Percentiles rank a stretch among this genome's conserved stretches.
phyloP scores from a whole-genome alignment of 2,797 vertebrate genomes.

The Artibeus lituratus region DNA sequence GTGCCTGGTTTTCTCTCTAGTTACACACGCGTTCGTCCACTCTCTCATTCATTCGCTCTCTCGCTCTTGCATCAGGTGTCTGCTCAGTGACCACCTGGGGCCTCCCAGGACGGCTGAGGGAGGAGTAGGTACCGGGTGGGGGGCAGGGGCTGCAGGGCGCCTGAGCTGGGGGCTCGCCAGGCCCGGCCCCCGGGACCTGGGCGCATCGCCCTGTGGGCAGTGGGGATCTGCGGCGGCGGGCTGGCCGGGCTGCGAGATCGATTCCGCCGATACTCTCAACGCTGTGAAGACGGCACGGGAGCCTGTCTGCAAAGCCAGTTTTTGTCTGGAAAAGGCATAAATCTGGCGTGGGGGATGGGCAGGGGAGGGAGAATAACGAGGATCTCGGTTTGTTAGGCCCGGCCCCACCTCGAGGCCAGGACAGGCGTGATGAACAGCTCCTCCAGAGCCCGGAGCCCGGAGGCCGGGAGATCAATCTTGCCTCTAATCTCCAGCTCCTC shows the following conservation, averaged over 20 bases:
- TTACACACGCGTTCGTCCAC: accelerated
- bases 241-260: accelerated
- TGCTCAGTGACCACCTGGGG: accelerated
- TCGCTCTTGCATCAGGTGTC: accelerated
- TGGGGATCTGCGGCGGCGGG: accelerated
- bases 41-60: not conserved
- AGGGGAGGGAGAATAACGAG: not conserved
- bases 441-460: not conserved
- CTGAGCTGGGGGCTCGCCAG: not conserved
- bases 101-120: accelerated
- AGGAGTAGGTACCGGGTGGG: accelerated
- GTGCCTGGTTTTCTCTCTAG: no score
- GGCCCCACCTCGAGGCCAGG: not conserved
- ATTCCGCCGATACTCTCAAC: accelerated
- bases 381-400: not conserved
- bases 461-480: not conserved
- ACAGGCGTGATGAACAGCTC: not conserved
- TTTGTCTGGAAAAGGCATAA: not conserved
- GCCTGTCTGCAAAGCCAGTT: not conserved
- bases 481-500: not conserved
- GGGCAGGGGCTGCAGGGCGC: accelerated
- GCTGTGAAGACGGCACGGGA: accelerated
- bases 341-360: not conserved
- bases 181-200: accelerated
- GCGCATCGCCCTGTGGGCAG: accelerated